A percentile compares a stretch with the other conserved stretches of the same genome.
These are phyloP conservation scores for Cheilinus undulatus DNA, from an alignment of 2,113 vertebrate genomes.

Conservation along the genomic window DNA sequence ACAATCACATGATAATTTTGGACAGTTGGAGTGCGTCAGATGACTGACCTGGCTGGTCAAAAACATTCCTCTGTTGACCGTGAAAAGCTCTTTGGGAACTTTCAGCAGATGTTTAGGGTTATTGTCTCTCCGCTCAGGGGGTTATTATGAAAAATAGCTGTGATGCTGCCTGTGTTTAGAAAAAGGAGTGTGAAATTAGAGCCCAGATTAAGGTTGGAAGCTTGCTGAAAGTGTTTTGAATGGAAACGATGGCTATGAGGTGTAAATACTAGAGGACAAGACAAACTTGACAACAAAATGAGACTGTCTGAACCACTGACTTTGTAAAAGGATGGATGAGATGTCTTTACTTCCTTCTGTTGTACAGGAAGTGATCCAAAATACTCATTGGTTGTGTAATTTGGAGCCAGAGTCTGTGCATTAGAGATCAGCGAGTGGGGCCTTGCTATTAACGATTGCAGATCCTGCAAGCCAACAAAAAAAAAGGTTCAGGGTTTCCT, in stretches of 20 bases:
- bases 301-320: neutral
- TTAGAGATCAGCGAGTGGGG: no score
- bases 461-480: no score
- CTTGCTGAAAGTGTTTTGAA: neutral
- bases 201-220: neutral
- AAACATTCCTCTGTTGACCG: slow-evolving; percentile 20
- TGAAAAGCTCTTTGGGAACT: slow-evolving; percentile 22
- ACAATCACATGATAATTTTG: slow-evolving; percentile 12
- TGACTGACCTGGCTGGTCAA: slow-evolving; percentile 23
- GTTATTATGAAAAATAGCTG: neutral
- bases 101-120: slow-evolving; percentile 10
- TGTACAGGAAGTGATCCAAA: neutral
- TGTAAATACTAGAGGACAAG: neutral
- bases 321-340: neutral
- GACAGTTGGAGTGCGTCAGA: neutral
- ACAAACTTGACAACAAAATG: slow-evolving; percentile 23
- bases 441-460: no score
- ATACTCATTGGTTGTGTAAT: neutral
- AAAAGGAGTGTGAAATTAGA: neutral
- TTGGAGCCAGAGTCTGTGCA: no score
- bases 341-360: neutral
- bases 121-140: neutral
- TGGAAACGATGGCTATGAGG: neutral
- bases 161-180: neutral
- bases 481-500: no score